Percentiles rank a stretch among this genome's conserved stretches.
These are phyloP conservation scores for Penaeus japonicus DNA, from an alignment of 1,140 invertebrate genomes.

Conservation along the genomic window DNA sequence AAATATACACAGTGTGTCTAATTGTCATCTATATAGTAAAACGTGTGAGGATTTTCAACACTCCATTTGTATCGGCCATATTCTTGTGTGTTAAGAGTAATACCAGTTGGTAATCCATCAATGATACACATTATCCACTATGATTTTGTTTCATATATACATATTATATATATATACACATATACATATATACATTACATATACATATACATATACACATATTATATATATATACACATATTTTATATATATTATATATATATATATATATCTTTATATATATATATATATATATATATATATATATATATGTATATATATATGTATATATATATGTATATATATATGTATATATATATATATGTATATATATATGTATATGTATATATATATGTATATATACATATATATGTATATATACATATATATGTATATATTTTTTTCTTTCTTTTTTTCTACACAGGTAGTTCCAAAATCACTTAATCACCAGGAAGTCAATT, in stretches of 20 bases:
- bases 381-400: conserved; percentile 13
- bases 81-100: no score
- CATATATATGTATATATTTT: not conserved
- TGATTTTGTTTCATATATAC: no score
- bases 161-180: not conserved
- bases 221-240: not conserved
- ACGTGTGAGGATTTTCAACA: no score
- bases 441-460: no score
- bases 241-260: not conserved
- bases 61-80: no score
- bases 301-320: not conserved
- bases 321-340: conserved; percentile 3
- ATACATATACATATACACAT: not conserved
- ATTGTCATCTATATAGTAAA: no score
- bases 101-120: no score
- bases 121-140: no score
- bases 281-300: not conserved
- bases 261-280: not conserved
- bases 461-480: no score
- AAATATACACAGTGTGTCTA: no score
- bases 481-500: no score
- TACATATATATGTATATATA: conserved; percentile 13
- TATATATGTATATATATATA: conserved; percentile 13
- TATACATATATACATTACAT: not conserved
- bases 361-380: not conserved